Conservation (phyloP, 1,140 invertebrate genomes). For the Neodiprion virginianus region DNA sequence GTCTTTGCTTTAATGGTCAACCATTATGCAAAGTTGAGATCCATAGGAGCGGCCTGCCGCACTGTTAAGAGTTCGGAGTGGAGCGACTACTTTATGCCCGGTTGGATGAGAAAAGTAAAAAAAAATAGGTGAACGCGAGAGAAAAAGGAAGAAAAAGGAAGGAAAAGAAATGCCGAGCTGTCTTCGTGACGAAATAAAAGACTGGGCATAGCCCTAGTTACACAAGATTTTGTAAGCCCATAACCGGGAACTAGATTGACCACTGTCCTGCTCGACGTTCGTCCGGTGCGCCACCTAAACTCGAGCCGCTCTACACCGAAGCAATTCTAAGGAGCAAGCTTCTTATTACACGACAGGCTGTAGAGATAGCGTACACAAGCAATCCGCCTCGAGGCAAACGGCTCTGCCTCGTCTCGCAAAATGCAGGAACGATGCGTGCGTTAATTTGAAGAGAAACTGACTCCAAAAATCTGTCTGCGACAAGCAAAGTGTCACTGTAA, state of each 20-base stretch:
- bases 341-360: conserved; percentile 14
- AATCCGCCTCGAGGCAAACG: not conserved
- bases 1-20: not conserved
- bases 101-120: no score
- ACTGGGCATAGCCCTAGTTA: conserved; percentile 41
- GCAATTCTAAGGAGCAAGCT: conserved; percentile 42
- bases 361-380: not conserved
- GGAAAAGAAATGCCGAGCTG: not conserved
- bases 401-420: not conserved
- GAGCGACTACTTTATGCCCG: not conserved
- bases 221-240: conserved; percentile 50
- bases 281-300: conserved; percentile 29
- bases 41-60: not conserved
- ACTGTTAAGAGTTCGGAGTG: not conserved
- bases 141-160: not conserved
- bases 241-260: conserved; percentile 52
- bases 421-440: not conserved
- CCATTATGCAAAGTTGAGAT: not conserved
- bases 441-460: not conserved
- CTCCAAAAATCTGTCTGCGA: not conserved
- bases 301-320: conserved; percentile 30
- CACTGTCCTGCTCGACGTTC: conserved; percentile 29
- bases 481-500: not conserved
- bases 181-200: conserved; percentile 39
- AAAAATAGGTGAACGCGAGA: no score